Evolutionary conservation across 2,888 invertebrate genomes (phyloP).

Genomic region (Chalcosyrphus nemorum): DNA sequence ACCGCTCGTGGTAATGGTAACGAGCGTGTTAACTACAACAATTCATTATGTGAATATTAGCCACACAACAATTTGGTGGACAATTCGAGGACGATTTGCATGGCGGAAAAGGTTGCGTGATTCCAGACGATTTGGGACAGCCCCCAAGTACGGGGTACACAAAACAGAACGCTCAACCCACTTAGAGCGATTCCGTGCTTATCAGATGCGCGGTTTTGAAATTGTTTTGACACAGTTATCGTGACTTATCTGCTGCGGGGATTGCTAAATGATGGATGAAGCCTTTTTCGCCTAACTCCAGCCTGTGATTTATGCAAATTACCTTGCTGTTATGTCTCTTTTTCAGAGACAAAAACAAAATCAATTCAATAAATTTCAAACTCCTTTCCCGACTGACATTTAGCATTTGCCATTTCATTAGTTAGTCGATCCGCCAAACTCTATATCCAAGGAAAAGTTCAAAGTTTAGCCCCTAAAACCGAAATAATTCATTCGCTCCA

Average conservation of each 20-base stretch:
- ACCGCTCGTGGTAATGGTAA: conserved; percentile 43
- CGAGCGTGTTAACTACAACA: conserved; percentile 69
- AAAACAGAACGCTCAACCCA: conserved; percentile 31
- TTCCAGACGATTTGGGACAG: conserved; percentile 50
- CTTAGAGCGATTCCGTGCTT: conserved; percentile 59
- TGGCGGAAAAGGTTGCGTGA: conserved; percentile 59
- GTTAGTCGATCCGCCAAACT: neutral
- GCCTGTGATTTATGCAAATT: conserved; percentile 65
- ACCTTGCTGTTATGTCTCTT: neutral
- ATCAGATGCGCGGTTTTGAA: conserved; percentile 65
- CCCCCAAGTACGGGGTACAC: neutral
- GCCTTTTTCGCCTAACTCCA: conserved; percentile 4
- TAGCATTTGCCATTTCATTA: conserved; percentile 48
- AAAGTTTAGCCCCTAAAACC: conserved; percentile 29
- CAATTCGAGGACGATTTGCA: conserved; percentile 58
- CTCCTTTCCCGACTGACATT: conserved; percentile 51
- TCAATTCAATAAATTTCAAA: conserved; percentile 51
- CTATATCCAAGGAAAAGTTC: conserved; percentile 29
- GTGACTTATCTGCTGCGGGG: conserved; percentile 63
- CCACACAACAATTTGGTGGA: conserved; percentile 57
- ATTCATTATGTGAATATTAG: conserved; percentile 72
- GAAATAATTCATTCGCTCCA: conserved; percentile 39
- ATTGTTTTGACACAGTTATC: conserved; percentile 69
- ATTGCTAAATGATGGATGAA: conserved; percentile 58
- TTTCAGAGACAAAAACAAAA: conserved; percentile 19